Conservation (phyloP, 2,113 vertebrate genomes). For the Oxyruncus cristatus region DNA sequence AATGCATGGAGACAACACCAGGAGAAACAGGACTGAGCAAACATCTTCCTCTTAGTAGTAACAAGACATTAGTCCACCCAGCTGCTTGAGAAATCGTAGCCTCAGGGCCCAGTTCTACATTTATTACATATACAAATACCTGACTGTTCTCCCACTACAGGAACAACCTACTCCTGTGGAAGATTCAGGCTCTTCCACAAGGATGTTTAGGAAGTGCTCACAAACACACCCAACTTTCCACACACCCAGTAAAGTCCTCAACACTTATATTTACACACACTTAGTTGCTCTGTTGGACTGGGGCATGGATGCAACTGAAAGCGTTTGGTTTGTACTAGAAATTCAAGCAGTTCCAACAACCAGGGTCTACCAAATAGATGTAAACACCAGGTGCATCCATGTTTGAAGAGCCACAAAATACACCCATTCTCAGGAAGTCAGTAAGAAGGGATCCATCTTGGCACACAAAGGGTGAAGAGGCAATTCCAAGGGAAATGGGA, state of each 20-base stretch:
- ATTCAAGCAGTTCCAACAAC: not conserved
- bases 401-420: not conserved
- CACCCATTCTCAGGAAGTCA: not conserved
- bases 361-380: not conserved
- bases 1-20: not conserved
- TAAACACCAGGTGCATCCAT: not conserved
- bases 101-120: not conserved
- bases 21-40: not conserved
- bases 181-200: not conserved
- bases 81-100: not conserved
- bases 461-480: slow-evolving; percentile 1
- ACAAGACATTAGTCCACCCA: not conserved
- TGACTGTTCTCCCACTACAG: not conserved
- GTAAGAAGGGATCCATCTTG: not conserved
- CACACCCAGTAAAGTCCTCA: not conserved
- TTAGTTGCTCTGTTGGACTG: not conserved
- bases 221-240: not conserved
- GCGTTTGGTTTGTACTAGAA: not conserved
- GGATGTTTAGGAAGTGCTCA: not conserved
- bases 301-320: not conserved
- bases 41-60: not conserved
- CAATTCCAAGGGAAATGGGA: not conserved
- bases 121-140: not conserved
- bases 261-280: fast-evolving
- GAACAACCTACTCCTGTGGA: not conserved